Evolutionary conservation across 1,140 invertebrate genomes (phyloP), one percentile per base, ranked within the genome.

Genomic region (Megathymus violae): DNA sequence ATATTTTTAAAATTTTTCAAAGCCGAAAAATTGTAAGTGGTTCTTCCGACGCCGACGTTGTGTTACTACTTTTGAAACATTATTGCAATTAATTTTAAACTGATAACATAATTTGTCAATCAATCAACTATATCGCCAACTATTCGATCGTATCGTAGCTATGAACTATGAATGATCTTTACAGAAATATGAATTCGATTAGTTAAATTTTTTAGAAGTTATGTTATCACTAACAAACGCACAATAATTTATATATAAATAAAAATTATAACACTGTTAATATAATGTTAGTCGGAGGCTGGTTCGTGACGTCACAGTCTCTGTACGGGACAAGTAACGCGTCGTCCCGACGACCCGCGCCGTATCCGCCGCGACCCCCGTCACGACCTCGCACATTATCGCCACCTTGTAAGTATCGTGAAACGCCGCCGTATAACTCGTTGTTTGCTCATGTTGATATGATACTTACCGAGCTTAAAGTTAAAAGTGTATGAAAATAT

Each of bases 281-380:
- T 60, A 17, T 46, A 58, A 60, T 80, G 80, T 14, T 71, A 92
- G 91, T 92, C 62, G 88, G 89, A n/a, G 89, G 91, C 7, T 91
- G 89, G 91, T 91, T 92, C 59, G 89, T 92, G 19, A 83, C 91
- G 3, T 91, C 89, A 38, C 91, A 91, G 65, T 83, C 88, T 3
- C 56, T 91, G 14, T 92, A 92, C 56, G 81, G 88, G 3, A 74
- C 85, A 48, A 79, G 85, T 31, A 88, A 80, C 56, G 67, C 88
- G 4, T 76, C 85, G 0, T 84, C 85, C 1, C 73, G 83, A 36
- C 78, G 91, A 40, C 82, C 89, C 22, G 88, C 91, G 48, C 91
- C 91, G 0, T 92, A 92, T 62, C 91, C 91, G 2, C 87, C 89
- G 3, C 76, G 88, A 60, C 89, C 91, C 10, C 89, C 91, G 0